A percentile compares a stretch with the other conserved stretches of the same genome.
These are phyloP conservation scores for Clepsis dumicolana DNA, from an alignment of 2,888 invertebrate genomes.

Conservation along the genomic window DNA sequence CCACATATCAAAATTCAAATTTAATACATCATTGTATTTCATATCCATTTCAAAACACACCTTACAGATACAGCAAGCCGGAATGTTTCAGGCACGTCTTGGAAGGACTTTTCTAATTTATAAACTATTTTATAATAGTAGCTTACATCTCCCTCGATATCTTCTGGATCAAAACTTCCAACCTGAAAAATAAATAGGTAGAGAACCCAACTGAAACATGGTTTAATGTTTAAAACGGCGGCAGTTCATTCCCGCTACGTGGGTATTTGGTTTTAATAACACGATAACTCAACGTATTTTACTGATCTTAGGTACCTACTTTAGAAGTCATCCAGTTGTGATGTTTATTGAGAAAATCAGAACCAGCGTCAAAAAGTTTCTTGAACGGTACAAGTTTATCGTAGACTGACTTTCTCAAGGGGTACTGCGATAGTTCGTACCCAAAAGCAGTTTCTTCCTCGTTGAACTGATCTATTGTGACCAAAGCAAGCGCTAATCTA, in stretches of 20 bases:
- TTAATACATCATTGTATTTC: neutral
- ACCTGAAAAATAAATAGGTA: constrained; percentile 85
- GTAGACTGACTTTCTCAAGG: constrained; percentile 91
- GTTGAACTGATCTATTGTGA: constrained; percentile 95
- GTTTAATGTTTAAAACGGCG: neutral
- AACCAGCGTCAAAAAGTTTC: constrained; percentile 95
- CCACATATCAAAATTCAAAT: too few relatives aligned
- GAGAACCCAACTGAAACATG: neutral
- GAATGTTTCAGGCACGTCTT: constrained; percentile 90
- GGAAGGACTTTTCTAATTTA: constrained; percentile 95
- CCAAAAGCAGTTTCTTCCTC: constrained; percentile 95
- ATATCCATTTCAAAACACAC: constrained; percentile 51
- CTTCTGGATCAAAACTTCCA: constrained; percentile 94
- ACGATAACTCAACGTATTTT: neutral
- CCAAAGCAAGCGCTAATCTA: constrained; percentile 90
- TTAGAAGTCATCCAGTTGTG: constrained; percentile 93
- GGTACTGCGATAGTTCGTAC: constrained; percentile 95
- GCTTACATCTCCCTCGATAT: constrained; percentile 93
- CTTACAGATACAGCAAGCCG: constrained; percentile 88
- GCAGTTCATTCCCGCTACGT: too few relatives aligned
- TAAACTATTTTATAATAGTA: constrained; percentile 90
- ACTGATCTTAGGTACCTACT: constrained; percentile 53
- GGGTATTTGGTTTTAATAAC: too few relatives aligned
- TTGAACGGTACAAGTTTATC: constrained; percentile 95
- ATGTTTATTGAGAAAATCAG: constrained; percentile 93